These are phyloP conservation scores for Miltochrista miniata DNA, from an alignment of 2,888 invertebrate species.

Conservation along the genomic window DNA sequence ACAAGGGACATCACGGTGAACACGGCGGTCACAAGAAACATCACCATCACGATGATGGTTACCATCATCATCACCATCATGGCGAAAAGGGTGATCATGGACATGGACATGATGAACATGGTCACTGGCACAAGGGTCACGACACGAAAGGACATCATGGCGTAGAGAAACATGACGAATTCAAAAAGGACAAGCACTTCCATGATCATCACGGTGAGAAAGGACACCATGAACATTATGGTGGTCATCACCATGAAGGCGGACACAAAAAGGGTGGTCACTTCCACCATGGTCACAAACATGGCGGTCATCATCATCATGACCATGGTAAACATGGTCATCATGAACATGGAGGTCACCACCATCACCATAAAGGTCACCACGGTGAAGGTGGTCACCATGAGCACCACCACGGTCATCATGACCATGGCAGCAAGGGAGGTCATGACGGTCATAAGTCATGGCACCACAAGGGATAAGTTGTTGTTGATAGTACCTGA, in stretches of 20 bases:
- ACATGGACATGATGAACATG: slow-evolving; percentile 74
- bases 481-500: slow-evolving; percentile 24
- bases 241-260: slow-evolving; percentile 88
- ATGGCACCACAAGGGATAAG: slow-evolving; percentile 84
- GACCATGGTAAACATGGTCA: slow-evolving; percentile 90
- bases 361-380: slow-evolving; percentile 90
- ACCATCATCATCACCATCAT: slow-evolving; percentile 84
- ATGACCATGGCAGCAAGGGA: slow-evolving; percentile 89
- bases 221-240: slow-evolving; percentile 89
- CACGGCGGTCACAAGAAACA: slow-evolving; percentile 85
- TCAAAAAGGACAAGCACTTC: slow-evolving; percentile 92
- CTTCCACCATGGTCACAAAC: slow-evolving; percentile 90
- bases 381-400: slow-evolving; percentile 90
- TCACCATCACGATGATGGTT: slow-evolving; percentile 85
- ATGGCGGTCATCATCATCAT: slow-evolving; percentile 88
- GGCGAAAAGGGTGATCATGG: slow-evolving; percentile 86
- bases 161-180: slow-evolving; percentile 91
- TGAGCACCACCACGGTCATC: slow-evolving; percentile 87
- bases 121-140: slow-evolving; percentile 91
- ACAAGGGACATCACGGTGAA: slow-evolving; percentile 83
- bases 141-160: slow-evolving; percentile 92
- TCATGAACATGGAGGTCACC: slow-evolving; percentile 89
- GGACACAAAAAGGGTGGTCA: slow-evolving; percentile 91
- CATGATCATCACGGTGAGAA: slow-evolving; percentile 91
- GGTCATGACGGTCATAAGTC: slow-evolving; percentile 90